Conservation (phyloP, 2,888 invertebrate genomes). For the Macrosiphum euphorbiae region DNA sequence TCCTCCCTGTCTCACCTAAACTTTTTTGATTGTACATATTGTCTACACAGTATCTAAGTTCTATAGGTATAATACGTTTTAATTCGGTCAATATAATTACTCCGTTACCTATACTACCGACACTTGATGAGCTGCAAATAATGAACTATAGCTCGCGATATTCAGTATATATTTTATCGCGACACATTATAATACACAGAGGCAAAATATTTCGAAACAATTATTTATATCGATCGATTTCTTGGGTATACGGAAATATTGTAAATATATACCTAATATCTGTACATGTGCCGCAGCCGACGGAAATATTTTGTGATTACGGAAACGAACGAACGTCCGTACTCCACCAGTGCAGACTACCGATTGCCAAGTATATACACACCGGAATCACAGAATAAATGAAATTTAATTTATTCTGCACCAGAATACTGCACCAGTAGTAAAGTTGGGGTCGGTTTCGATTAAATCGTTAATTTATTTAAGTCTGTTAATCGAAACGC, state of each 20-base stretch:
- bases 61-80: too few species aligned
- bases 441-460: background rate
- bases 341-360: background rate
- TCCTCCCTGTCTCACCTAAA: too few species aligned
- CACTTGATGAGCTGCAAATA: background rate
- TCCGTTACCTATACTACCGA: background rate
- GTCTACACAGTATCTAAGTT: too few species aligned
- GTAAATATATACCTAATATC: background rate
- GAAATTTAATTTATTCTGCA: background rate
- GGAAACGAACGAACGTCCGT: conserved; percentile 23
- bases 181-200: background rate
- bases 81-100: too few species aligned
- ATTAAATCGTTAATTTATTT: background rate
- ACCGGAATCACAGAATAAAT: background rate
- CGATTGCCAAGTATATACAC: background rate
- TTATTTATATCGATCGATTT: conserved; percentile 6
- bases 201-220: background rate
- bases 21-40: too few species aligned
- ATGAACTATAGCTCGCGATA: background rate
- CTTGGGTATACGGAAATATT: background rate
- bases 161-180: background rate
- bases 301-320: conserved; percentile 22
- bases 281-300: background rate
- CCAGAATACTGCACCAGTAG: background rate
- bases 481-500: background rate